These are phyloP conservation scores for Tauraco erythrolophus DNA, from an alignment of 2,113 vertebrate genomes.

Conservation along the genomic window DNA sequence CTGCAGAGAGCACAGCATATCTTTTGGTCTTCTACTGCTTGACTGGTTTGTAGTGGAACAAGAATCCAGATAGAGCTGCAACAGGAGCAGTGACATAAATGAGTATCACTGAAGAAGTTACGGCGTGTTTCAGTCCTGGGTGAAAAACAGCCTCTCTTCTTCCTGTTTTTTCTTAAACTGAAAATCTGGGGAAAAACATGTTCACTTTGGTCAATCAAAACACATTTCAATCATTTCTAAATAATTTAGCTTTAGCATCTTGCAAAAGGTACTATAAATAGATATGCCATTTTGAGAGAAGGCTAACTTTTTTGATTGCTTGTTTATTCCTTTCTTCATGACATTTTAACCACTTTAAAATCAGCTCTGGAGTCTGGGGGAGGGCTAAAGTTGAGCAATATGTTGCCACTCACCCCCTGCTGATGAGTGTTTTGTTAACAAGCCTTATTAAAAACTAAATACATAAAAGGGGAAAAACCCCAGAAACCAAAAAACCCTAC, in stretches of 20 bases:
- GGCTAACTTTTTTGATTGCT: conserved; percentile 4
- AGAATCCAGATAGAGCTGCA: background rate
- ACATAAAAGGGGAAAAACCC: background rate
- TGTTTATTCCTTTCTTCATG: background rate
- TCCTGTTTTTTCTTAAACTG: background rate
- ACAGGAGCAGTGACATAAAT: background rate
- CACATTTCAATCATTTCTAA: conserved; percentile 13
- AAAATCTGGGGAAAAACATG: background rate
- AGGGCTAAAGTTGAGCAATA: background rate
- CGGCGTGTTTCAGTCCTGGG: background rate
- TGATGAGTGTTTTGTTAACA: background rate
- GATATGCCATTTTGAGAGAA: background rate
- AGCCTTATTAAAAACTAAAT: background rate
- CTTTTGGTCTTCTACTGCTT: background rate
- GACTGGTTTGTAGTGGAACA: background rate
- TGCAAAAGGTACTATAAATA: background rate
- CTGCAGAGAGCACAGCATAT: background rate
- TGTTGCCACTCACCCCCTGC: background rate
- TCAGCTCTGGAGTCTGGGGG: background rate
- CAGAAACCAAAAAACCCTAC: background rate
- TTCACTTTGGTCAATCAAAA: background rate
- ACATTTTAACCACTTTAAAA: background rate
- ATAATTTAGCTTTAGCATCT: background rate
- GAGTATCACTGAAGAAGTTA: background rate
- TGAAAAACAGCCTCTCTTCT: background rate